These are phyloP conservation scores for Heteromyza rotundicornis DNA, from an alignment of 2,888 invertebrate genomes.

Conservation along the genomic window DNA sequence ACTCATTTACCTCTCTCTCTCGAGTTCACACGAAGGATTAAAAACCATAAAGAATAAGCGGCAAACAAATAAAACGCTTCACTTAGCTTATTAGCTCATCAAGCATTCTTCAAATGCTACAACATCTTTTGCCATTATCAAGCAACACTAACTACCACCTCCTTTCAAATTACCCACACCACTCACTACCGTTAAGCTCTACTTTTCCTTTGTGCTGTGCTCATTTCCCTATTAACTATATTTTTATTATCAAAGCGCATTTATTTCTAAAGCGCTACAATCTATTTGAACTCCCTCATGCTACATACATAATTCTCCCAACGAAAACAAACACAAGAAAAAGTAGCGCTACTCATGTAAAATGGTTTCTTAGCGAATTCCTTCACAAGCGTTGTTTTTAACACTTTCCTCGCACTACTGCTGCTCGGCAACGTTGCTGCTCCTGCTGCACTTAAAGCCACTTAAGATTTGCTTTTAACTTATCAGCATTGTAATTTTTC, in stretches of 20 bases:
- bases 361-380: slow-evolving; percentile 10
- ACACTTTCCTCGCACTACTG: slow-evolving; percentile 9
- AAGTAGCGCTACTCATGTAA: neutral
- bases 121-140: no score
- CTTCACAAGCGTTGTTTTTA: slow-evolving; percentile 12
- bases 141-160: no score
- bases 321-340: neutral
- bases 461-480: slow-evolving; percentile 40
- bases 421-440: slow-evolving; percentile 4
- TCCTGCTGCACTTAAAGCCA: slow-evolving; percentile 31
- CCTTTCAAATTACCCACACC: no score
- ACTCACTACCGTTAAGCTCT: no score
- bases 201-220: neutral
- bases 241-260: neutral
- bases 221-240: no score
- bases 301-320: neutral
- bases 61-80: no score
- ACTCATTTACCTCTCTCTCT: no score
- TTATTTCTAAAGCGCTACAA: neutral
- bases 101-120: no score
- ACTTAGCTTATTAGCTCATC: no score
- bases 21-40: no score
- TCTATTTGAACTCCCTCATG: neutral
- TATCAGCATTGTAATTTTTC: slow-evolving; percentile 41
- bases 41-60: no score